Percentiles rank a stretch among this genome's conserved stretches.
Evolutionary conservation across 2,113 vertebrate species (phyloP).

Genomic region (Nanorana parkeri): DNA sequence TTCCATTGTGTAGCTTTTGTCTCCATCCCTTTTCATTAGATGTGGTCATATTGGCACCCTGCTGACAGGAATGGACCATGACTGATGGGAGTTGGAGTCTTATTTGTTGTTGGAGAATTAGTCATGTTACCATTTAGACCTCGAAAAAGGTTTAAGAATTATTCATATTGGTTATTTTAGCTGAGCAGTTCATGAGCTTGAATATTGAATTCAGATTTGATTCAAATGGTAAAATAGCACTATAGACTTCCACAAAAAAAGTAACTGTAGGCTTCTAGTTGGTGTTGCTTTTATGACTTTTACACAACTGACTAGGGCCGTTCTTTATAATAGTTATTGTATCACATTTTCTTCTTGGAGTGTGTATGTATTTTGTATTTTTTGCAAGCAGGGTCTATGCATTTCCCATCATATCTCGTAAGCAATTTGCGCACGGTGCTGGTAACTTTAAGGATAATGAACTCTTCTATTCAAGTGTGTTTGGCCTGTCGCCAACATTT

Average conservation of each 20-base stretch:
- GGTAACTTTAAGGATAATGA: neutral
- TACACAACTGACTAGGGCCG: too few species aligned
- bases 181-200: constrained; percentile 69
- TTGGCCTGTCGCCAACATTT: neutral
- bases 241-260: neutral
- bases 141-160: constrained; percentile 79
- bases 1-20: constrained; percentile 89
- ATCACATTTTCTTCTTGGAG: too few species aligned
- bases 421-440: neutral
- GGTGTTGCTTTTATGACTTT: too few species aligned
- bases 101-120: constrained; percentile 91
- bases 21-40: constrained; percentile 85
- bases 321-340: too few species aligned
- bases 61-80: constrained; percentile 85
- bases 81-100: constrained; percentile 89
- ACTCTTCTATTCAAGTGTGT: neutral
- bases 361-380: too few species aligned
- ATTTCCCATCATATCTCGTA: neutral
- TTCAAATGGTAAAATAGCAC: neutral
- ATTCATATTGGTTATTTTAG: constrained; percentile 78
- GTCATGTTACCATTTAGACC: constrained; percentile 83
- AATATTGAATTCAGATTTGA: constrained; percentile 61
- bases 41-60: constrained; percentile 89
- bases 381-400: too few species aligned
- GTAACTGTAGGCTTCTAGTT: neutral